Conservation (phyloP, 2,888 invertebrate genomes). For the Cephus sareptanus region DNA sequence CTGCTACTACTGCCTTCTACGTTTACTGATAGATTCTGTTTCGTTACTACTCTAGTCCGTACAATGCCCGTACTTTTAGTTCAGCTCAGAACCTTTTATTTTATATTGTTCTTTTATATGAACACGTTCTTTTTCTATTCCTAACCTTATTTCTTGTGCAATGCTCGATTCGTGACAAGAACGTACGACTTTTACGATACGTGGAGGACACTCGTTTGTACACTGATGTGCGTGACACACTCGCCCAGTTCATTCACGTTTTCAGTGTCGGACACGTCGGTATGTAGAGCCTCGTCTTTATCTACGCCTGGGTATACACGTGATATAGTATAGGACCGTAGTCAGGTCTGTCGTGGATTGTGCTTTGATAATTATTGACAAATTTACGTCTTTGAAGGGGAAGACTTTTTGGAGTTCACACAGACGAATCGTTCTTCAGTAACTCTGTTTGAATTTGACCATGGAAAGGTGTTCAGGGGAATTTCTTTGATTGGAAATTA, state of each 20-base stretch:
- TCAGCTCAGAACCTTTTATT: background rate
- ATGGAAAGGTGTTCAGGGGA: background rate
- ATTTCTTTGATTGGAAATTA: background rate
- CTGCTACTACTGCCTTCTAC: background rate
- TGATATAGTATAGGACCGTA: background rate
- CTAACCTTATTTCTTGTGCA: background rate
- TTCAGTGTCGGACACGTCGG: conserved; percentile 28
- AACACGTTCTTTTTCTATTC: background rate
- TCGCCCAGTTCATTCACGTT: conserved; percentile 40
- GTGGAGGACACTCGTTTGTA: background rate
- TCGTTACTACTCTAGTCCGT: background rate
- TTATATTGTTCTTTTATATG: background rate
- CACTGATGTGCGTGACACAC: conserved; percentile 9
- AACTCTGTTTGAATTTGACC: background rate
- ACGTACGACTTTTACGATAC: background rate
- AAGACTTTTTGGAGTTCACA: background rate
- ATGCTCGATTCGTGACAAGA: background rate
- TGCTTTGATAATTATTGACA: background rate
- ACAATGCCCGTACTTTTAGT: background rate
- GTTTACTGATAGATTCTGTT: background rate
- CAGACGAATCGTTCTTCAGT: background rate
- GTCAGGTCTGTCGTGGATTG: background rate
- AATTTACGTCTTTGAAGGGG: background rate
- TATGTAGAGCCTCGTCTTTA: background rate
- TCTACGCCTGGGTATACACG: background rate